Conservation (phyloP, 1,140 invertebrate species). For the Pogonomyrmex barbatus region DNA sequence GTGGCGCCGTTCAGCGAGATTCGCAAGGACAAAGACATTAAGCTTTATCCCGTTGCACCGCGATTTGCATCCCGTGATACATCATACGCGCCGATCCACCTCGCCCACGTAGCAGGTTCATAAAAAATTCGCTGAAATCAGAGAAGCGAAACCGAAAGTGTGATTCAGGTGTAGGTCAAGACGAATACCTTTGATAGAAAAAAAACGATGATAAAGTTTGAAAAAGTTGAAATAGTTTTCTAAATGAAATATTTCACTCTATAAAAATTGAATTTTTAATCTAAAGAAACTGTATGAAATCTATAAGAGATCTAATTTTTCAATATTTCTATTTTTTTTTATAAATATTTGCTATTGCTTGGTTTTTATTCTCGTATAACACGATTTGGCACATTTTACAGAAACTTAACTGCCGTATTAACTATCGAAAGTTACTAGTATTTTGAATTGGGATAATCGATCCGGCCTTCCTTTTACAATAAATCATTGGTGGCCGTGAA, state of each 20-base stretch:
- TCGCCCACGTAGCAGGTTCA: conserved; percentile 51
- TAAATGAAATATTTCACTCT: background rate
- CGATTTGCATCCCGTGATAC: conserved; percentile 44
- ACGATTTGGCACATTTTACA: background rate
- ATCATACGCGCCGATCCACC: conserved; percentile 3
- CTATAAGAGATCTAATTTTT: background rate
- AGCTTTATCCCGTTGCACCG: conserved; percentile 53
- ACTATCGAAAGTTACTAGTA: background rate
- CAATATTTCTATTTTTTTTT: background rate
- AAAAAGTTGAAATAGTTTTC: background rate
- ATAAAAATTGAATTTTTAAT: too few species aligned
- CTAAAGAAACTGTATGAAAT: too few species aligned
- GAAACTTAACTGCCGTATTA: background rate
- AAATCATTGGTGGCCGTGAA: conserved; percentile 59
- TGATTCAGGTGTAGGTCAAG: conserved; percentile 11
- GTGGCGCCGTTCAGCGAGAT: conserved; percentile 63
- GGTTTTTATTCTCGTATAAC: background rate
- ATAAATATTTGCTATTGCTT: background rate
- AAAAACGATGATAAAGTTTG: background rate
- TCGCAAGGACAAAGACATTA: conserved; percentile 65
- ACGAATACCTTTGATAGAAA: background rate
- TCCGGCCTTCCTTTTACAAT: conserved; percentile 62
- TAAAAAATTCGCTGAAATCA: conserved; percentile 7
- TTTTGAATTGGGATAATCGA: conserved; percentile 54
- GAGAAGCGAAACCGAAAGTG: conserved; percentile 27